A percentile compares a stretch with the other conserved stretches of the same genome.
Evolutionary conservation across 30 jellyfish, hydroid and myxozoan genomes (phyloP).

Genomic region (Calvadosia cruxmelitensis): DNA sequence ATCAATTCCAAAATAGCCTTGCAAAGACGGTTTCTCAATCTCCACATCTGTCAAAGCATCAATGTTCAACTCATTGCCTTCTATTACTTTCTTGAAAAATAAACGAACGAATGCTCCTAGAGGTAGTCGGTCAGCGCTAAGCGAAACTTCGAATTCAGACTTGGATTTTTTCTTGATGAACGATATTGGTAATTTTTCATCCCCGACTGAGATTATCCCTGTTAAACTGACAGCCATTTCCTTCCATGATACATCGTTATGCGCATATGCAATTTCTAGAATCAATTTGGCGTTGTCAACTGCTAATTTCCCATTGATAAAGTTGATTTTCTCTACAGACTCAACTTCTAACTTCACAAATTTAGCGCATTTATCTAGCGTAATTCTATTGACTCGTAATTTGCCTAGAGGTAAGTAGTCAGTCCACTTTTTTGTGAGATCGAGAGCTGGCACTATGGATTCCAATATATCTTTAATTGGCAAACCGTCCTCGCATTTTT

Average conservation of each 20-base stretch:
- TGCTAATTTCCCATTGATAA: not conserved
- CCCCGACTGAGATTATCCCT: not conserved
- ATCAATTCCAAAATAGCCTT: not conserved
- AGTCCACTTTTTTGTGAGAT: not conserved
- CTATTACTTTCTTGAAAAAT: not conserved
- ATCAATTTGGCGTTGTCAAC: not conserved
- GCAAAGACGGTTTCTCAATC: not conserved
- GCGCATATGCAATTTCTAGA: not conserved
- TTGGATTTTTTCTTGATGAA: not conserved
- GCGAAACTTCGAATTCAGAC: not conserved
- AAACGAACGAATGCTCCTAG: not conserved
- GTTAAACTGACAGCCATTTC: not conserved
- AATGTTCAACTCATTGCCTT: not conserved
- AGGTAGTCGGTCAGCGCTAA: not conserved
- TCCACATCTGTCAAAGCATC: not conserved
- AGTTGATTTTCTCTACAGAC: not conserved
- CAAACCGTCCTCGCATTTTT: not conserved
- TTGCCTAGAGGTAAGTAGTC: not conserved
- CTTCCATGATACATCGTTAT: not conserved
- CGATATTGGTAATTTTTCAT: not conserved
- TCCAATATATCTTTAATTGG: not conserved
- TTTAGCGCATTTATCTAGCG: not conserved
- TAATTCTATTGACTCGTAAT: not conserved
- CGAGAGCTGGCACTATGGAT: not conserved
- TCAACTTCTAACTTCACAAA: not conserved